phyloP scores from a whole-genome alignment of 2,797 vertebrate genomes.

The Malurus splendens region DNA sequence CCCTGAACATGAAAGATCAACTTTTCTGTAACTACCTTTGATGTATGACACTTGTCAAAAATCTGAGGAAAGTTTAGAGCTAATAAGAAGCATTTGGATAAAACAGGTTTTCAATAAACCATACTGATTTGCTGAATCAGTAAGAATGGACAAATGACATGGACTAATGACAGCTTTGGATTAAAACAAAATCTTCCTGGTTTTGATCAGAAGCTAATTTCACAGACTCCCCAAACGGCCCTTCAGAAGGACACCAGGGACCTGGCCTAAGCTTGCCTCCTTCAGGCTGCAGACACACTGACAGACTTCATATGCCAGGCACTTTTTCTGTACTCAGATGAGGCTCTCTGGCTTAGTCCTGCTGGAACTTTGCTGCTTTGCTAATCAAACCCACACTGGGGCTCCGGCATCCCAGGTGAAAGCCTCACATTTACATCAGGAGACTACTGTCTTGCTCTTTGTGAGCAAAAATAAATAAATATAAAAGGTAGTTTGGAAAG shows the following conservation, averaged over 20 bases:
- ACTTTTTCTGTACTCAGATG: not conserved
- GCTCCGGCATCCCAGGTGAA: not conserved
- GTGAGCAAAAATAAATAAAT: not conserved
- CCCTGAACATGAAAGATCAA: not conserved
- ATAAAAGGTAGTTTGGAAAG: not conserved
- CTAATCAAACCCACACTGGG: not conserved
- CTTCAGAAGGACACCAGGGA: not conserved
- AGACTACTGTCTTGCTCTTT: not conserved
- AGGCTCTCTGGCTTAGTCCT: not conserved
- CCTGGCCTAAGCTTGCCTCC: not conserved
- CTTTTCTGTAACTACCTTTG: not conserved
- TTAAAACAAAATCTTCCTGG: not conserved
- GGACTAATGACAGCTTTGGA: not conserved
- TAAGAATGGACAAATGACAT: not conserved
- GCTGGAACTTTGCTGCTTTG: not conserved
- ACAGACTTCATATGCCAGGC: fast-evolving
- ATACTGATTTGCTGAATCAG: not conserved
- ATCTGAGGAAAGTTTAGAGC: not conserved
- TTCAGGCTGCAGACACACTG: not conserved
- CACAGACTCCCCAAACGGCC: not conserved
- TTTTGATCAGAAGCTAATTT: not conserved
- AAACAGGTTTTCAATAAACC: not conserved
- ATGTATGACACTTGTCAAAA: not conserved
- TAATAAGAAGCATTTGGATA: not conserved
- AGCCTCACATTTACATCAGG: not conserved